Base-by-base conservation (phyloP, 1,140 invertebrate species). In the Macrostomum lignano region DNA sequence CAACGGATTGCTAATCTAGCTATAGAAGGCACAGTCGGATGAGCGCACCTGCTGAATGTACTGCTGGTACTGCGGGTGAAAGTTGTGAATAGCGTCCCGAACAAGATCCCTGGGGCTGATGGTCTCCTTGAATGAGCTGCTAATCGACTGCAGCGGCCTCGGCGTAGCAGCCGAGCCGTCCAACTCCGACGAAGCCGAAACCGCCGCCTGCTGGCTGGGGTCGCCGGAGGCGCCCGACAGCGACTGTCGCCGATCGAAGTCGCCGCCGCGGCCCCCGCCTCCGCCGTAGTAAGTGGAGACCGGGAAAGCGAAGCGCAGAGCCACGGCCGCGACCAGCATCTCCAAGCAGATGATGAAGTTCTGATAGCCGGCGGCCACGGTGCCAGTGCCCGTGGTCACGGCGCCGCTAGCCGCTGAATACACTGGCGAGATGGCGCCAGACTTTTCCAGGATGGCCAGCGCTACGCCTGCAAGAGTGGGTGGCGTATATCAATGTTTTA, bases 321-420 rank as follows among this genome's bases (percentile, higher is more conserved):
- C 84, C 35, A 96, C 66, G 9, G 84, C 74, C 17, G 88, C 88
- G 46, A 82, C 79, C 44, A 94, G 67, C 91, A 98, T 98, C 66
- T 98, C 91, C 46, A 96, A 74, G 51, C 91, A 96, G 57, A 96
- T 91, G 42, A 96, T 67, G 60, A 96, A 94, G 61, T 98, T 96
- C 61, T 96, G 88, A 61, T 91, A 96, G 31, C 88, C 88, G 36
- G 91, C 88, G 2, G 91, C 91, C 2, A 96, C 84, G 0, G 91
- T 94, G 61, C 88, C 88, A 29, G 76, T 69, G 25, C 70, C 49
- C 10, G 51, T 50, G 1, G 71, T 44, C 11, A 68, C n/a, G n/a
- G n/a, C n/a, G n/a, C n/a, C n/a, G n/a, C n/a, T n/a, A n/a, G n/a
- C n/a, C n/a, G n/a, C n/a, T n/a, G n/a, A n/a, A n/a, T n/a, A 68